Evolutionary conservation across 2,113 vertebrate genomes (phyloP), one percentile per base, ranked within the genome.

Genomic region (Callaeas wilsoni): DNA sequence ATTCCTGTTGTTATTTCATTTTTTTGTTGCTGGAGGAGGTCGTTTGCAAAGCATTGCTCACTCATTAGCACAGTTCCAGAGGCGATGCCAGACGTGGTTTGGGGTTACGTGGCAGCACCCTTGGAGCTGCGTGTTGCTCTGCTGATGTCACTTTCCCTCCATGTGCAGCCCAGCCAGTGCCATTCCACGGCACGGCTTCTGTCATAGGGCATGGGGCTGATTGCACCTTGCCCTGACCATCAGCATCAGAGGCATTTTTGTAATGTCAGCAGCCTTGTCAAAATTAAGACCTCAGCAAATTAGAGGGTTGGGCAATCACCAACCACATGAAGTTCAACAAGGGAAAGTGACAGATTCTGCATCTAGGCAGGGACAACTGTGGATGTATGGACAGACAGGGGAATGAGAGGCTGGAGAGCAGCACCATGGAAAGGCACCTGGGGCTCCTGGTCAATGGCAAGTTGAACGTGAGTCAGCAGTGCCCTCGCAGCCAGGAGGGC

Each of bases 11-110:
- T 62, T 91, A 41, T 37, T 79, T 78, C 15, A 57, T 82, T 76
- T 91, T n/a, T 78, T 20, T 23, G 5, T n/a, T 91, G 69, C 70
- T 83, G 57, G 71, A 90, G 70, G 57, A 65, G 37, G 30, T 84
- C 44, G 26, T 60, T 68, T 49, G 49, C 3, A 0, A 71, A 82
- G 57, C 42, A 6, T 30, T 37, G 27, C 39, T 89, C 23, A 1
- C 46, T 60, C 39, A 5, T 81, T 55, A 81, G 21, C 33, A 19
- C 1, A 4, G 27, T 56, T 73, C 52, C 63, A 50, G 16, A 37
- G 56, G 53, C 0, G 0, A 60, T 59, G 46, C 44, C 18, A 23
- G 39, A 26, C 0, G 0, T 7, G 4, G 8, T 77, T 57, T 1
- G 7, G 63, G 25, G 42, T 63, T 73, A 42, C 3, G 1, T 27